Base-by-base conservation (phyloP, 1,140 invertebrate species). In the Drosophila sulfurigaster region DNA sequence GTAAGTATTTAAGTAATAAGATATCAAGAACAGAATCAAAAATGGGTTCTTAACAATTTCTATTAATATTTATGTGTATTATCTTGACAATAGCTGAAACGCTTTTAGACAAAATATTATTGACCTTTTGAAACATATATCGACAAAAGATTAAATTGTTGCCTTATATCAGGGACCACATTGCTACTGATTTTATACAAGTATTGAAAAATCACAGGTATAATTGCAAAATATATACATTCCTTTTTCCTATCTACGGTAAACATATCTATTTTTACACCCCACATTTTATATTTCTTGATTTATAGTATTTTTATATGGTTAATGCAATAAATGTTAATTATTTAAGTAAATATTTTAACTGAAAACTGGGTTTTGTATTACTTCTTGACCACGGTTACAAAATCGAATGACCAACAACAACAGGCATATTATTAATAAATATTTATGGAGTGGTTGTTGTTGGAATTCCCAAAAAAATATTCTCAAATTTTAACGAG, bases 131-230 rank as follows among this genome's bases (percentile, higher is more conserved):
- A 48, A 62, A 60, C 49, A 67, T 43, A 58, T 16, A 51, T 48
- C 20, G 16, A 67, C 38, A 69, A 30, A 75, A 58, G 73, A 75
- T 78, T 30, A 41, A 59, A 77, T 65, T 41, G 77, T 69, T 78
- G 69, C 75, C 65, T 78, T 80, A 65, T 74, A 20, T 48, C 46
- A 28, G 52, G 25, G 68, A 63, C 60, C 25, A n/a, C 30, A 59
- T 66, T 78, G 49, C 58, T 78, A 70, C 28, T 7, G 38, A 48
- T 74, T 78, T 80, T 74, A 65, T 65, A 74, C 57, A 79, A 79
- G 75, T 80, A 80, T 80, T 80, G 78, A 66, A 66, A 1, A 76
- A 59, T 54, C 11, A 64, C 49, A 72, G 52, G 43, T 62, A 62
- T 48, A 59, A 16, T 2, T 30, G 28, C 16, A 57, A 57, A 54